These are phyloP conservation scores for Bruchidius siliquastri DNA, from an alignment of 2,888 invertebrate genomes.

Conservation along the genomic window DNA sequence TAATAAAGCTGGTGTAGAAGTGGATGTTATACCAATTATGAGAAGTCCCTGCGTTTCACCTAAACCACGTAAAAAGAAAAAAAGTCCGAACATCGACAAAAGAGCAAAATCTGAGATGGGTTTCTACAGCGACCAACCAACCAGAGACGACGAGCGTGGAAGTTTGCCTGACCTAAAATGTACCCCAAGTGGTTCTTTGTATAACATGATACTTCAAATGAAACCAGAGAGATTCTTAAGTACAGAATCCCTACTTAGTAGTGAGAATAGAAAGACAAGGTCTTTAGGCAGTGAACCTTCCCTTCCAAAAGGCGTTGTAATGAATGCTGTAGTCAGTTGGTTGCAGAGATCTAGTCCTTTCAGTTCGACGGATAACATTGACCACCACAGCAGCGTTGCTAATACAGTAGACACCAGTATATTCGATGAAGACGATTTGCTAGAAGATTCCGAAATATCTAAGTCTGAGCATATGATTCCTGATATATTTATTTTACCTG, in stretches of 20 bases:
- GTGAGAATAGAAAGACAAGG: constrained; percentile 27
- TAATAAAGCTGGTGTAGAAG: constrained; percentile 53
- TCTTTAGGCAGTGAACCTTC: constrained; percentile 39
- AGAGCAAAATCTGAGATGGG: constrained; percentile 43
- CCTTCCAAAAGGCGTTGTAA: constrained; percentile 37
- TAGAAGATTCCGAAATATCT: constrained; percentile 20
- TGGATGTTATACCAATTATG: constrained; percentile 48
- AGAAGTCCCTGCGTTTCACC: constrained; percentile 45
- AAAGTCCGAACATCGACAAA: constrained; percentile 31
- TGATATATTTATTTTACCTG: constrained; percentile 31
- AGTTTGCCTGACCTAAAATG: constrained; percentile 42
- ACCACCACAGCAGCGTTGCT: constrained; percentile 27
- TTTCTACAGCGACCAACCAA: constrained; percentile 31
- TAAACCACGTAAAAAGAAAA: constrained; percentile 32
- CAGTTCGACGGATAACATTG: constrained; percentile 34
- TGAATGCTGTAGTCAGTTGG: constrained; percentile 44
- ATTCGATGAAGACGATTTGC: constrained; percentile 31
- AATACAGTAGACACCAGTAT: constrained; percentile 30
- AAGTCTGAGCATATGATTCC: constrained; percentile 27
- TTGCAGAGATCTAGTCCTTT: constrained; percentile 39
- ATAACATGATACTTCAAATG: constrained; percentile 38
- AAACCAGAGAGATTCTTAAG: constrained; percentile 40
- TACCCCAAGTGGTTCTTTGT: constrained; percentile 30
- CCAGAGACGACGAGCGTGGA: constrained; percentile 34
- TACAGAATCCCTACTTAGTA: constrained; percentile 36